A percentile compares a stretch with the other conserved stretches of the same genome.
These are phyloP conservation scores for Trachelus iudaicus DNA, from an alignment of 2,888 invertebrate species.

Conservation along the genomic window DNA sequence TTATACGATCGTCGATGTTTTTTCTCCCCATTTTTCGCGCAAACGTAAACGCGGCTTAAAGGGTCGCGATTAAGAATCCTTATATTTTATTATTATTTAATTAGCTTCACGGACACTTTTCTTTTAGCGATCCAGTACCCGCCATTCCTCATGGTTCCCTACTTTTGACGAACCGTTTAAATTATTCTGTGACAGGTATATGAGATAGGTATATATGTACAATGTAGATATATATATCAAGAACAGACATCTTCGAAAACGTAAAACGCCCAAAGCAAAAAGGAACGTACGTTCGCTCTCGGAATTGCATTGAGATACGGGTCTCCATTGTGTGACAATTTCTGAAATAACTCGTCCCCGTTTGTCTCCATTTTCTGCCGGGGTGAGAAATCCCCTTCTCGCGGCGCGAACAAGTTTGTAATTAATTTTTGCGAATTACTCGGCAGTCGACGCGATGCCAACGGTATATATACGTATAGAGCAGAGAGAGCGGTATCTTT, in stretches of 20 bases:
- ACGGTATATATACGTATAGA: slow-evolving; percentile 29
- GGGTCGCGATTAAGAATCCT: neutral
- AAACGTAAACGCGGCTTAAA: slow-evolving; percentile 13
- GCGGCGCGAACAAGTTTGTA: slow-evolving; percentile 55
- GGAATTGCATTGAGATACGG: neutral
- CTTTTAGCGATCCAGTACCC: neutral
- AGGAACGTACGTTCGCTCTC: neutral
- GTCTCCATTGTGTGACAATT: slow-evolving; percentile 47
- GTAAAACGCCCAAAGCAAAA: neutral
- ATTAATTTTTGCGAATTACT: slow-evolving; percentile 64
- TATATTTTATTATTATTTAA: neutral
- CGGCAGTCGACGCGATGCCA: slow-evolving; percentile 56
- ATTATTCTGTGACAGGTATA: neutral
- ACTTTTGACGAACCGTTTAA: neutral
- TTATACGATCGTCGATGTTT: slow-evolving; percentile 37
- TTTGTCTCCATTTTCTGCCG: slow-evolving; percentile 46
- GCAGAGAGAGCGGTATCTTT: slow-evolving; percentile 52
- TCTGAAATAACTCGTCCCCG: slow-evolving; percentile 47
- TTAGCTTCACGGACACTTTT: neutral
- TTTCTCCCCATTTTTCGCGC: slow-evolving; percentile 20
- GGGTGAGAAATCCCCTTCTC: slow-evolving; percentile 44
- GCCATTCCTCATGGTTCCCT: neutral
- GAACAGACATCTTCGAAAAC: neutral
- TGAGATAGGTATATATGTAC: neutral
- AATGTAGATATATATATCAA: neutral